These are phyloP conservation scores for Leptopilina syphax DNA, from an alignment of 2,888 invertebrate genomes.

Conservation along the genomic window DNA sequence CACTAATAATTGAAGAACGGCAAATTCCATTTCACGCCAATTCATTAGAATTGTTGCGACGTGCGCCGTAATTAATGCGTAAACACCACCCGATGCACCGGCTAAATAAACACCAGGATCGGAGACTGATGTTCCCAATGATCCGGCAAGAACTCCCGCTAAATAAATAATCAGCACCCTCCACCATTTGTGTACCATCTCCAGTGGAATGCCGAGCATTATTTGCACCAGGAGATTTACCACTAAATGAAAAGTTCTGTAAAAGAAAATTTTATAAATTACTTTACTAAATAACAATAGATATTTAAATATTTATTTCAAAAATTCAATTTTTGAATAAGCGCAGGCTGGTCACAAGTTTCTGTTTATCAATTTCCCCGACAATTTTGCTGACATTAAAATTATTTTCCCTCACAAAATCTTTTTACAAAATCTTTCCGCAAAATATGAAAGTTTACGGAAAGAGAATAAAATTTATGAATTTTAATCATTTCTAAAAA, in stretches of 20 bases:
- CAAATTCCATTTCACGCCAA: slow-evolving; percentile 98
- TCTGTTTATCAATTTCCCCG: too few species aligned
- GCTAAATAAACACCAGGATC: slow-evolving; percentile 90
- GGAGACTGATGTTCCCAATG: slow-evolving; percentile 88
- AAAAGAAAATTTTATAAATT: background rate
- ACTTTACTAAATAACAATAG: too few species aligned
- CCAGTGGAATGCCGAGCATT: slow-evolving; percentile 94
- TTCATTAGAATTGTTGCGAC: slow-evolving; percentile 96
- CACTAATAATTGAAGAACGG: slow-evolving; percentile 88
- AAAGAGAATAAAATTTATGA: too few species aligned
- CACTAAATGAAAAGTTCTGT: slow-evolving; percentile 89
- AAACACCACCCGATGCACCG: slow-evolving; percentile 97
- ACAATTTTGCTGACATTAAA: too few species aligned
- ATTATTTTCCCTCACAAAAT: too few species aligned
- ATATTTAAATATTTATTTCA: too few species aligned
- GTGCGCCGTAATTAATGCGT: slow-evolving; percentile 95
- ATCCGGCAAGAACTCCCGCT: slow-evolving; percentile 91
- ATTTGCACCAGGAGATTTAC: slow-evolving; percentile 95
- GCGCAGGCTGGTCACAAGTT: too few species aligned
- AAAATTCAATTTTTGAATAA: too few species aligned
- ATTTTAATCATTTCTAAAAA: too few species aligned
- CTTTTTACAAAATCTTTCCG: too few species aligned
- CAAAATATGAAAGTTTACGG: too few species aligned
- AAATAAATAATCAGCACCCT: slow-evolving; percentile 90
- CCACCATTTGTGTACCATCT: slow-evolving; percentile 98